Evolutionary conservation across 2,888 invertebrate genomes (phyloP).

Genomic region (Xanthostigma xanthostigma): DNA sequence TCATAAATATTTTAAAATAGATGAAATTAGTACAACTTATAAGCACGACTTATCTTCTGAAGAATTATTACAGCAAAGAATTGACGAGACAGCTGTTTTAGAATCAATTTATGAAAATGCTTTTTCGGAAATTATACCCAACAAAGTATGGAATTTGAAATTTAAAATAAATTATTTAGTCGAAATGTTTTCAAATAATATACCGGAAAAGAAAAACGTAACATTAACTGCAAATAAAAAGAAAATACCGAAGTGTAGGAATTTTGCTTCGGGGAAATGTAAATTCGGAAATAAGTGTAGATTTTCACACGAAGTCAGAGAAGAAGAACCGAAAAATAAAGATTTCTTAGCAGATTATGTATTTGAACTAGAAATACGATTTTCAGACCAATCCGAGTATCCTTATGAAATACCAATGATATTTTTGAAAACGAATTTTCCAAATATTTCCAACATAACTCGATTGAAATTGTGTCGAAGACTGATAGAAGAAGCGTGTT

Average conservation of each 20-base stretch:
- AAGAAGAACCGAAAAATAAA: slow-evolving; percentile 22
- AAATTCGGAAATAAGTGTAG: slow-evolving; percentile 60
- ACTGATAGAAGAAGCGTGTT: slow-evolving; percentile 51
- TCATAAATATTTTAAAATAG: slow-evolving; percentile 48
- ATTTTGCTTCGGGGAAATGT: slow-evolving; percentile 47
- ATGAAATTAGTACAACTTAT: slow-evolving; percentile 25
- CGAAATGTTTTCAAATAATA: slow-evolving; percentile 35
- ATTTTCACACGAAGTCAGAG: slow-evolving; percentile 48
- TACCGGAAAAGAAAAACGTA: slow-evolving; percentile 27
- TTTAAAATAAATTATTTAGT: slow-evolving; percentile 52
- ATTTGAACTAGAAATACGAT: slow-evolving; percentile 60
- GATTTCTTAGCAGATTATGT: slow-evolving; percentile 25
- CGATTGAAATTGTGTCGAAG: slow-evolving; percentile 49
- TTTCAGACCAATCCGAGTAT: slow-evolving; percentile 52
- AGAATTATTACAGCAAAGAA: slow-evolving; percentile 46
- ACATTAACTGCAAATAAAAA: slow-evolving; percentile 24
- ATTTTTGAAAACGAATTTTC: slow-evolving; percentile 47
- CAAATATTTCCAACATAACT: slow-evolving; percentile 45
- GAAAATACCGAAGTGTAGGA: slow-evolving; percentile 44
- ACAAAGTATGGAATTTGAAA: slow-evolving; percentile 53
- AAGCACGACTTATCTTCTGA: slow-evolving; percentile 30
- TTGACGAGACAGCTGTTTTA: slow-evolving; percentile 58
- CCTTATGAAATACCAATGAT: slow-evolving; percentile 60
- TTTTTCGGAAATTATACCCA: slow-evolving; percentile 51
- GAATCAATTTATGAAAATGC: slow-evolving; percentile 61